phyloP scores from a whole-genome alignment of 2,888 invertebrate genomes.

The Apamea epomidion region DNA sequence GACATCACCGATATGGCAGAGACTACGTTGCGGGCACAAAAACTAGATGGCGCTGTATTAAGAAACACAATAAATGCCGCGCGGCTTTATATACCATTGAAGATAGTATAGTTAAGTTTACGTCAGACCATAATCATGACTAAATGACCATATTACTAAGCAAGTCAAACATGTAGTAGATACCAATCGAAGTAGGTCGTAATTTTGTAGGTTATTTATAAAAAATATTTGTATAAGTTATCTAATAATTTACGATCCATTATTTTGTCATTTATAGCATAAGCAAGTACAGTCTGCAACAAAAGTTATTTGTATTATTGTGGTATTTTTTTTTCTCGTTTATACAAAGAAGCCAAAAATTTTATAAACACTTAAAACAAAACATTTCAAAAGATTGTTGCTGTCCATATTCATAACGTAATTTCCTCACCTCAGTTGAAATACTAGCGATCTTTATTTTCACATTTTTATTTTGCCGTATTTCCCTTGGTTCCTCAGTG shows the following conservation, averaged over 20 bases:
- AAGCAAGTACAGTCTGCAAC: neutral
- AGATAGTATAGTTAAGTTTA: slow-evolving; percentile 56
- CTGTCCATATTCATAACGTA: neutral
- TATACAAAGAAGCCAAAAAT: neutral
- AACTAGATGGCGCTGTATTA: slow-evolving; percentile 74
- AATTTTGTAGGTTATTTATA: neutral
- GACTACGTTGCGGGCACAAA: slow-evolving; percentile 61
- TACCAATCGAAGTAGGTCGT: neutral
- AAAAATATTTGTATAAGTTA: neutral
- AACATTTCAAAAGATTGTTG: neutral
- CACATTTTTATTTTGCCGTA: neutral
- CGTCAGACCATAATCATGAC: slow-evolving; percentile 53
- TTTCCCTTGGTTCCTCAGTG: neutral
- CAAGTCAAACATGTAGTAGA: neutral
- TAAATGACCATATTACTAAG: neutral
- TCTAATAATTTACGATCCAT: neutral
- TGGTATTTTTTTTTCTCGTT: neutral
- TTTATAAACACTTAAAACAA: neutral
- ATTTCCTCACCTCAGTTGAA: neutral
- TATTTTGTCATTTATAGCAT: neutral
- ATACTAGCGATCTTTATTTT: neutral
- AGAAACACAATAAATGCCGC: slow-evolving; percentile 64
- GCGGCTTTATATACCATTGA: slow-evolving; percentile 68
- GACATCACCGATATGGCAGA: slow-evolving; percentile 52
- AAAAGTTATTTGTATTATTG: neutral